phyloP scores from a whole-genome alignment of 2,797 vertebrate species.

The Tinamus major region DNA sequence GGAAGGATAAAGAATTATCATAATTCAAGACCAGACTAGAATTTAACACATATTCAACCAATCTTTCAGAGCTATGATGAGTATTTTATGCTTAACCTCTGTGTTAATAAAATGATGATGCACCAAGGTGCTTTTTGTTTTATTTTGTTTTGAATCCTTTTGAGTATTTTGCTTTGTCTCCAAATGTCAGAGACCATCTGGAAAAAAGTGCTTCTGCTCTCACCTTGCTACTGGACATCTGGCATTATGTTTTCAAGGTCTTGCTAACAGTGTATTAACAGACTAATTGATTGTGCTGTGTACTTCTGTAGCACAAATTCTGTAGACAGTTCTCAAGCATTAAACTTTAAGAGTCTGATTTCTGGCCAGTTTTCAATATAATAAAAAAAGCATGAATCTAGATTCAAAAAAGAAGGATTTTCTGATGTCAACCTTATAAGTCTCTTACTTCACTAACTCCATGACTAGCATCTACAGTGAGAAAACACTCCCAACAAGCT shows the following conservation, averaged over 20 bases:
- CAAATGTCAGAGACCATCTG: conserved; percentile 48
- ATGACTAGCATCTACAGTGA: not conserved
- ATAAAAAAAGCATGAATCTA: not conserved
- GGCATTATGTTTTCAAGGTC: not conserved
- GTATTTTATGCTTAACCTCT: not conserved
- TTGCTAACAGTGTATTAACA: not conserved
- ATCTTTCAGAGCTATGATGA: not conserved
- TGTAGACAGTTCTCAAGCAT: not conserved
- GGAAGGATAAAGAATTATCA: not conserved
- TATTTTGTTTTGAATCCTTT: not conserved
- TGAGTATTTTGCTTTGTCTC: conserved; percentile 41
- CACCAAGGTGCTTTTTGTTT: not conserved
- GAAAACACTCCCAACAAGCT: not conserved
- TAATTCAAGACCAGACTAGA: not conserved
- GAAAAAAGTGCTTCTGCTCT: conserved; percentile 23
- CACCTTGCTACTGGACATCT: conserved; percentile 38
- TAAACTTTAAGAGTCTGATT: not conserved
- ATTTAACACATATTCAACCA: not conserved
- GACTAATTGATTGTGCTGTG: not conserved
- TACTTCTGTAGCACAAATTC: not conserved
- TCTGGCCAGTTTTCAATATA: not conserved
- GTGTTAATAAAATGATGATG: not conserved
- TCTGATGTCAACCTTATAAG: not conserved
- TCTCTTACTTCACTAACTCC: not conserved
- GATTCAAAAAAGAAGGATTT: not conserved